Conservation (phyloP, 1,140 invertebrate species). For the Protaetia brevitarsis region DNA sequence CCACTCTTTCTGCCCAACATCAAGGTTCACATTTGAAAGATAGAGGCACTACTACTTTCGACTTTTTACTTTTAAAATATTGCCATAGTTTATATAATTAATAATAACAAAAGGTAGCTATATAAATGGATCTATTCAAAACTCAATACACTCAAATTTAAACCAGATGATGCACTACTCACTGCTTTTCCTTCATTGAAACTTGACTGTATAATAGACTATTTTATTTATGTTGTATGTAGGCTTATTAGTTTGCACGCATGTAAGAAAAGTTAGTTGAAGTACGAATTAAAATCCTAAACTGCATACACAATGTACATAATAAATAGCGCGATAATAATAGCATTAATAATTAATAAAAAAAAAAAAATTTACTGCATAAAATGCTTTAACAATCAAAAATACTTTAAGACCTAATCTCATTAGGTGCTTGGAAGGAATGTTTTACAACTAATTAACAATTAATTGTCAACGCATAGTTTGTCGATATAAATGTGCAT, state of each 20-base stretch:
- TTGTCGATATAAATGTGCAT: neutral
- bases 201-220: too few species aligned
- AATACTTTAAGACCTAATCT: conserved; percentile 39
- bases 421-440: conserved; percentile 34
- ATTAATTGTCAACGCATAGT: conserved; percentile 15
- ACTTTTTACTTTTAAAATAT: too few species aligned
- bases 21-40: too few species aligned
- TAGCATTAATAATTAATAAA: conserved; percentile 13
- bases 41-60: too few species aligned
- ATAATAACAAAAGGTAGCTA: too few species aligned
- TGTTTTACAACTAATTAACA: conserved; percentile 37
- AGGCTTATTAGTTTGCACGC: neutral
- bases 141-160: too few species aligned
- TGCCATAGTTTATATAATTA: too few species aligned
- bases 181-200: too few species aligned
- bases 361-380: conserved; percentile 41
- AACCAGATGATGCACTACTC: too few species aligned
- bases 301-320: conserved; percentile 6
- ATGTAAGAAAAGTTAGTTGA: neutral
- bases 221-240: too few species aligned
- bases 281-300: neutral
- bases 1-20: too few species aligned
- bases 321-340: conserved; percentile 24
- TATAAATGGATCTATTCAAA: too few species aligned
- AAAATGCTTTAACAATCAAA: conserved; percentile 42